Evolutionary conservation across 2,113 vertebrate species (phyloP).

Genomic region (Solea solea): DNA sequence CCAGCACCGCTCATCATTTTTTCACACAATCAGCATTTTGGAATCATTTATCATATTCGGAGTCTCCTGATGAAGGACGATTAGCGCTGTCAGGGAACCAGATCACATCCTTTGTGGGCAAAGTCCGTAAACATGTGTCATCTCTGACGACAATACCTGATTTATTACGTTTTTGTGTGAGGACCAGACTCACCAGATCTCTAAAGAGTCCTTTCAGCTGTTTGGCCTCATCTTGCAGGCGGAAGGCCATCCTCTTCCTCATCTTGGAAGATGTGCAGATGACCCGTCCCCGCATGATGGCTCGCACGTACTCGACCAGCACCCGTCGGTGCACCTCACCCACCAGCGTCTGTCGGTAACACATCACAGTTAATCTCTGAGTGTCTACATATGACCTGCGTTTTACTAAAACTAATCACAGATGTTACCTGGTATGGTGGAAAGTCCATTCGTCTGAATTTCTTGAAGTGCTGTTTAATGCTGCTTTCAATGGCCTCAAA

Average conservation of each 20-base stretch:
- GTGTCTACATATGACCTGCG: background rate
- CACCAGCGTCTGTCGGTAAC: constrained; percentile 81
- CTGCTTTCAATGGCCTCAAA: constrained; percentile 87
- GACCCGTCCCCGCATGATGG: constrained; percentile 87
- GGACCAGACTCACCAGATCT: constrained; percentile 84
- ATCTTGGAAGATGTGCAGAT: constrained; percentile 88
- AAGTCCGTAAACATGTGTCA: background rate
- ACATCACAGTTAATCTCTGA: background rate
- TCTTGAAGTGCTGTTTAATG: constrained; percentile 86
- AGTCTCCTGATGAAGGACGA: background rate
- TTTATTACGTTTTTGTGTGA: background rate
- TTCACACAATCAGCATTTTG: constrained; percentile 46
- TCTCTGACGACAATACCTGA: background rate
- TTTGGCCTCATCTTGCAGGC: constrained; percentile 87
- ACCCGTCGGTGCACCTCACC: constrained; percentile 88
- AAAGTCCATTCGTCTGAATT: constrained; percentile 85
- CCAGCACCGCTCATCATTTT: constrained; percentile 32
- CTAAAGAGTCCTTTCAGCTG: constrained; percentile 90
- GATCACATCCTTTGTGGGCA: background rate
- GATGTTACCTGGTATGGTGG: constrained; percentile 89
- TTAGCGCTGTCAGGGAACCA: background rate
- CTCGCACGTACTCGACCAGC: constrained; percentile 87
- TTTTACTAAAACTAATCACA: background rate
- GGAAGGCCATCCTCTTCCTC: constrained; percentile 86
- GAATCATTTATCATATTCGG: constrained; percentile 6